Conservation (phyloP, 2,113 vertebrate genomes). For the Apaloderma vittatum region DNA sequence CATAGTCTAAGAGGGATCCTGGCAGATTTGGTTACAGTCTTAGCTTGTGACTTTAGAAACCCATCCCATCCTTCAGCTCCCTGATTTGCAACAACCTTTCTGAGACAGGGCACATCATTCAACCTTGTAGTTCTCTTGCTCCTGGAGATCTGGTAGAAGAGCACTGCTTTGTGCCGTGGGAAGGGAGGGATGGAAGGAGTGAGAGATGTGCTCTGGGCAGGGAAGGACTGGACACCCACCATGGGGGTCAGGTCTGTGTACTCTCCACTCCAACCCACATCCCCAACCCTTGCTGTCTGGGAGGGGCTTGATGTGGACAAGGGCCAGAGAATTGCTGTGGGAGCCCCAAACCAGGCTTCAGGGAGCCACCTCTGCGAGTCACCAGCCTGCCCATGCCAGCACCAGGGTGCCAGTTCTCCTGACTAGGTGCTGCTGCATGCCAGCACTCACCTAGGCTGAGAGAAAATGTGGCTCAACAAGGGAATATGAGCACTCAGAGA, state of each 20-base stretch:
- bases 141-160: not conserved
- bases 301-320: not conserved
- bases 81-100: not conserved
- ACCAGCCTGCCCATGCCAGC: not conserved
- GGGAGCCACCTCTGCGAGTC: not conserved
- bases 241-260: not conserved
- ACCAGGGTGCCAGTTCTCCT: not conserved
- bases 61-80: not conserved
- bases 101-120: not conserved
- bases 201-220: accelerated
- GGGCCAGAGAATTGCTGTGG: not conserved
- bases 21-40: not conserved
- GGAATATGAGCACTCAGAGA: not conserved
- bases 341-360: not conserved
- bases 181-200: not conserved
- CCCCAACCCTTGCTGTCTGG: not conserved
- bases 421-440: not conserved
- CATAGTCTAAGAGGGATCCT: not conserved
- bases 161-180: not conserved
- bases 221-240: no score
- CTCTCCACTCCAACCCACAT: not conserved
- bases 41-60: not conserved
- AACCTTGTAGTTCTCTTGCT: not conserved
- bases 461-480: not conserved
- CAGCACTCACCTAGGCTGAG: not conserved